phyloP scores from a whole-genome alignment of 2,888 invertebrate genomes.

The Rugalucina vietnamica region DNA sequence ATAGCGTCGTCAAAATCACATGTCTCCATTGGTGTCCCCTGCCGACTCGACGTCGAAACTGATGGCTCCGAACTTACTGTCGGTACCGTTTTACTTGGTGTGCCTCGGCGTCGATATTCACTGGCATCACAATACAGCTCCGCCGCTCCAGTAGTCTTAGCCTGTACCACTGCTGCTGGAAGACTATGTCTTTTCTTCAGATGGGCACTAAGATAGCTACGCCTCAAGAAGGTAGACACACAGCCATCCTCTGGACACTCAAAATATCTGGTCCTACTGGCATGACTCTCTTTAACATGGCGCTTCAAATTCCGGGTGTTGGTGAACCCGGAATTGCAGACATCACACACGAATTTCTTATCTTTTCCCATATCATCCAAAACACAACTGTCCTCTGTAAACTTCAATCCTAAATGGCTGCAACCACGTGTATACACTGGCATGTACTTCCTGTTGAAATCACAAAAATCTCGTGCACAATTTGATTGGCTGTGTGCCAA shows the following conservation, averaged over 20 bases:
- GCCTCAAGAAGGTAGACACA: neutral
- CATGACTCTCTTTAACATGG: neutral
- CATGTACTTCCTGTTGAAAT: no score
- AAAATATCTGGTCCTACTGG: neutral
- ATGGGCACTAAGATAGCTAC: neutral
- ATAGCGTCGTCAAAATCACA: neutral
- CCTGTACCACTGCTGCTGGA: no score
- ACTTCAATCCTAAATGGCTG: neutral
- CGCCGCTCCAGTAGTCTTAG: neutral
- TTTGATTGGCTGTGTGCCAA: no score
- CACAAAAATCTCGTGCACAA: neutral
- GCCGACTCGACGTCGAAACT: neutral
- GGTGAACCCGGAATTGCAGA: neutral
- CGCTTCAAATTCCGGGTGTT: neutral
- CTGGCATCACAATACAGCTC: neutral
- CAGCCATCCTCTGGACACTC: neutral
- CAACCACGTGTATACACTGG: no score
- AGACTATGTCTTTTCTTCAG: no score
- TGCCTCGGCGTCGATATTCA: neutral
- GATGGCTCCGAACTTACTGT: neutral
- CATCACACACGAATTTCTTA: neutral
- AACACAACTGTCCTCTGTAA: no score
- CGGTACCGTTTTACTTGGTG: neutral
- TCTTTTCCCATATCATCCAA: neutral
- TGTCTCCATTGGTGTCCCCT: neutral